Conservation (phyloP, 2,113 vertebrate species). For the Limanda limanda region DNA sequence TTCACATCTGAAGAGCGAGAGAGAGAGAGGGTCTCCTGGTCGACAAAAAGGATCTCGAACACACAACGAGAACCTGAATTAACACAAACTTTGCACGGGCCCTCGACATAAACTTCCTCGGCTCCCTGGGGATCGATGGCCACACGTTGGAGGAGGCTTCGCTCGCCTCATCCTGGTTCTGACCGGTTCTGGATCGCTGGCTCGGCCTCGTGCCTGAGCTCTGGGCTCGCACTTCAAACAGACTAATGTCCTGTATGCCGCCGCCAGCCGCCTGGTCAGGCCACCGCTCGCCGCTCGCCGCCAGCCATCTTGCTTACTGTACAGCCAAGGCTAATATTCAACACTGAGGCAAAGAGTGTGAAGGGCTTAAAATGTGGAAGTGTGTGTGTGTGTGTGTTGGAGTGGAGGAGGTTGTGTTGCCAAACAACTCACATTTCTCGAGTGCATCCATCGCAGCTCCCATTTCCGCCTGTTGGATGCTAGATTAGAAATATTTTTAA, state of each 20-base stretch:
- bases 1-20: conserved; percentile 56
- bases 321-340: conserved; percentile 67
- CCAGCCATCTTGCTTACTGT: conserved; percentile 61
- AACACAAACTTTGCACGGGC: conserved; percentile 26
- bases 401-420: not conserved
- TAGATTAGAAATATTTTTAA: conserved; percentile 70
- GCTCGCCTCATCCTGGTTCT: conserved; percentile 27
- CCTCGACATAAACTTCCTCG: conserved; percentile 53
- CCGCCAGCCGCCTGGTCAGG: conserved; percentile 64
- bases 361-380: conserved; percentile 51
- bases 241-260: conserved; percentile 58
- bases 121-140: conserved; percentile 22
- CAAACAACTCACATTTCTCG: conserved; percentile 94
- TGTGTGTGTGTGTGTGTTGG: conserved; percentile 20
- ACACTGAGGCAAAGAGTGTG: conserved; percentile 44
- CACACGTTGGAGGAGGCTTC: conserved; percentile 41
- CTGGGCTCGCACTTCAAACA: conserved; percentile 73
- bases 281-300: conserved; percentile 58
- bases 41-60: not conserved
- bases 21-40: conserved; percentile 27
- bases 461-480: conserved; percentile 99
- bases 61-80: not conserved
- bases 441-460: conserved; percentile 98
- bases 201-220: conserved; percentile 41
- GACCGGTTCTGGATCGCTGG: conserved; percentile 37